These are phyloP conservation scores for Myotis myotis DNA, from an alignment of 2,797 vertebrate species.

Conservation along the genomic window DNA sequence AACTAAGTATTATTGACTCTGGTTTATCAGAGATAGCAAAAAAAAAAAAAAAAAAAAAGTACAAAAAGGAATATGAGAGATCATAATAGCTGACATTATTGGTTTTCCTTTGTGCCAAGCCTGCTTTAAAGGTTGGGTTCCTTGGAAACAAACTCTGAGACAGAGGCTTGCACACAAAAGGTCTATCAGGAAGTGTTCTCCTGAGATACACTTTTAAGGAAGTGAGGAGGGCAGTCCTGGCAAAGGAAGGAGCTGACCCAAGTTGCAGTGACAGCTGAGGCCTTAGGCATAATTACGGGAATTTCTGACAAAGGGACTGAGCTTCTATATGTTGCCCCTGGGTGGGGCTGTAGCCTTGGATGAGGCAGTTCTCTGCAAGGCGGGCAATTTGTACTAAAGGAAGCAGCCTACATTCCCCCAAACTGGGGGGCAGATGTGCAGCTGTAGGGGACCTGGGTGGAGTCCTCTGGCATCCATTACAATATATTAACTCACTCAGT, in stretches of 20 bases:
- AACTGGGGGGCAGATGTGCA: neutral
- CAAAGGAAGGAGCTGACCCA: neutral
- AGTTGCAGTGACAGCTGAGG: neutral
- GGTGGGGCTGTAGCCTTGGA: neutral
- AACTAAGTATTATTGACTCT: neutral
- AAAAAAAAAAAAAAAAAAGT: neutral
- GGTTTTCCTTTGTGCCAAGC: neutral
- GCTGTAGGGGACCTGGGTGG: neutral
- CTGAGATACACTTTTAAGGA: neutral
- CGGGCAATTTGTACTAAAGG: neutral
- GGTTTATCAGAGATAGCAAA: neutral
- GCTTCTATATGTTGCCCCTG: neutral
- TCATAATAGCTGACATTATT: neutral
- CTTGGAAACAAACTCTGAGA: neutral
- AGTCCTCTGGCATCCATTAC: neutral
- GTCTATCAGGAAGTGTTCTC: neutral
- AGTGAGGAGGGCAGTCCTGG: neutral
- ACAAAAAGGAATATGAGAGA: neutral
- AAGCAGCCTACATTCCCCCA: neutral
- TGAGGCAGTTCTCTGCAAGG: neutral
- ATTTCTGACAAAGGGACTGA: neutral
- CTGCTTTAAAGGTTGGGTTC: neutral
- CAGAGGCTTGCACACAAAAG: neutral
- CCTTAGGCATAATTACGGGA: neutral
- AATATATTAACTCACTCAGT: neutral